A percentile compares a stretch with the other conserved stretches of the same genome.
These are phyloP conservation scores for Octonoba sinensis DNA, from an alignment of 2,888 invertebrate species.

Conservation along the genomic window DNA sequence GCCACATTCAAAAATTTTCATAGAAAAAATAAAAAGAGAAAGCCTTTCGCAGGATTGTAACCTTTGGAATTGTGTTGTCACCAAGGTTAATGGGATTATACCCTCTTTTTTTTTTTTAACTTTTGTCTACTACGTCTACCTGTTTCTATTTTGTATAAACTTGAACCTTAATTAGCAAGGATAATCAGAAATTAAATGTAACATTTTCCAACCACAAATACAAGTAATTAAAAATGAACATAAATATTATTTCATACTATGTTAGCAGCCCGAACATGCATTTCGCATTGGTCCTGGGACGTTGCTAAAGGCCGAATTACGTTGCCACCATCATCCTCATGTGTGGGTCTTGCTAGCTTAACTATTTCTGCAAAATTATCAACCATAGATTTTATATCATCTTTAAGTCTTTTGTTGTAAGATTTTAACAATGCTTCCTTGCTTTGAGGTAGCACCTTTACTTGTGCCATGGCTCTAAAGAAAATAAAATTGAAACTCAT, in stretches of 20 bases:
- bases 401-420: slow-evolving; percentile 92
- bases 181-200: neutral
- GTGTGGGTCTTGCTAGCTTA: slow-evolving; percentile 62
- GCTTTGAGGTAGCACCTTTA: slow-evolving; percentile 84
- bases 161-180: too few relatives aligned
- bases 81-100: too few relatives aligned
- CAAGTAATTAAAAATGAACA: neutral
- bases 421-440: slow-evolving; percentile 96
- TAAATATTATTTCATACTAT: slow-evolving; percentile 75
- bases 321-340: slow-evolving; percentile 61
- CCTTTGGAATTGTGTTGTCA: too few relatives aligned
- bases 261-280: slow-evolving; percentile 96
- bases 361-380: slow-evolving; percentile 88
- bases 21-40: too few relatives aligned
- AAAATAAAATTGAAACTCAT: neutral
- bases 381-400: slow-evolving; percentile 96
- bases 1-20: too few relatives aligned
- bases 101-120: too few relatives aligned
- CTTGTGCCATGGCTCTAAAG: slow-evolving; percentile 52
- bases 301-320: slow-evolving; percentile 90
- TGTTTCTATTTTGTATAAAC: too few relatives aligned
- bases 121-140: too few relatives aligned
- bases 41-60: too few relatives aligned
- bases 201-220: neutral
- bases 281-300: slow-evolving; percentile 95